These are phyloP conservation scores for Lates calcarifer DNA, from an alignment of 2,113 vertebrate species.

Conservation along the genomic window DNA sequence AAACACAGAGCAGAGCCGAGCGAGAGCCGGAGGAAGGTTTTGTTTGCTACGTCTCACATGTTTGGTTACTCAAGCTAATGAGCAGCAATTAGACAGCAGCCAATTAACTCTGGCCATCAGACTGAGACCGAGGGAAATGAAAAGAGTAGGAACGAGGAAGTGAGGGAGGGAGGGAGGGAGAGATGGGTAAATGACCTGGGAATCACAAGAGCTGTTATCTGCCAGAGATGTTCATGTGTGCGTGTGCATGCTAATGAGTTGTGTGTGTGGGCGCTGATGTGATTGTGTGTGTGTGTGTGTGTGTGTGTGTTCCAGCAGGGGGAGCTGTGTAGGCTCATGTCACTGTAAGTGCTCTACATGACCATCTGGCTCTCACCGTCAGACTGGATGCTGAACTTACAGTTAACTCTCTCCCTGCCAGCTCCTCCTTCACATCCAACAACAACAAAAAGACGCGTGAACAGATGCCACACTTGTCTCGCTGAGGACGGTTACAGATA, in stretches of 20 bases:
- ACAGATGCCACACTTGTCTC: not conserved
- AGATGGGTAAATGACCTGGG: conserved; percentile 63
- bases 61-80: conserved; percentile 82
- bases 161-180: not conserved
- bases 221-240: conserved; percentile 40
- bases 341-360: conserved; percentile 78
- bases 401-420: conserved; percentile 75
- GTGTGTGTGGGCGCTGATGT: conserved; percentile 11
- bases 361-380: conserved; percentile 85
- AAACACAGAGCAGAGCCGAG: conserved; percentile 12
- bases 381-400: conserved; percentile 76
- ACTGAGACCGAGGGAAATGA: conserved; percentile 77
- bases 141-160: conserved; percentile 51
- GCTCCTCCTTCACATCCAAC: not conserved
- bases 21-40: conserved; percentile 33
- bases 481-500: not conserved
- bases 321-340: conserved; percentile 75
- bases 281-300: conserved; percentile 55
- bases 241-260: conserved; percentile 49
- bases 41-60: conserved; percentile 70
- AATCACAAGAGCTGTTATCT: conserved; percentile 61
- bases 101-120: conserved; percentile 83
- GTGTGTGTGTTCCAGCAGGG: conserved; percentile 76
- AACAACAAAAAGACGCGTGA: not conserved
- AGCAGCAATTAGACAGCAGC: conserved; percentile 84